A percentile compares a stretch with the other conserved stretches of the same genome.
Conservation (phyloP, 2,797 vertebrate species). For the Tamandua tetradactyla region DNA sequence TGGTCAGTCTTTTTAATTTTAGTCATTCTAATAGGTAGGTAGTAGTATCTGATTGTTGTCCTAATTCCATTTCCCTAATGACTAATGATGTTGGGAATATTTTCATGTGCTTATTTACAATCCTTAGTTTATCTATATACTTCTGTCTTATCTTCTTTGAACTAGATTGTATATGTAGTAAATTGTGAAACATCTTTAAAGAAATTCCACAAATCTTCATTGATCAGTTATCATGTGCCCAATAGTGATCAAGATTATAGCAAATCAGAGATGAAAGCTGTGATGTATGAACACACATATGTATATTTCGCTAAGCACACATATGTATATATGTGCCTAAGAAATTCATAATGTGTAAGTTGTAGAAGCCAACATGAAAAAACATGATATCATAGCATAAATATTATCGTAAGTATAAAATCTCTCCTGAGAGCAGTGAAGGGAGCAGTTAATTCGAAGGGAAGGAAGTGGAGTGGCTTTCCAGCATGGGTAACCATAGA, state of each 20-base stretch:
- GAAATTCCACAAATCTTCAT: neutral
- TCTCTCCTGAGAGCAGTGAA: neutral
- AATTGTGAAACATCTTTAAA: conserved; percentile 7
- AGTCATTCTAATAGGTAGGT: no score
- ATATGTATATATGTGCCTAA: neutral
- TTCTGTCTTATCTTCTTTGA: no score
- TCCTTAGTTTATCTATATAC: no score
- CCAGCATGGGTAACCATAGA: neutral
- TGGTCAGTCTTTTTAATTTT: no score
- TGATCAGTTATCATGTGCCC: neutral
- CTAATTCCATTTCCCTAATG: no score
- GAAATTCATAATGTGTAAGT: neutral
- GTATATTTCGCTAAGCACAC: neutral
- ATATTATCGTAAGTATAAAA: neutral
- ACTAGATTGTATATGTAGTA: no score
- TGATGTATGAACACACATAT: neutral
- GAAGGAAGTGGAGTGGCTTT: neutral
- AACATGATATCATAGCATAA: neutral
- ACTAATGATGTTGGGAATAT: no score
- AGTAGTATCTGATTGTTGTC: no score
- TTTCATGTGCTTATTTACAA: no score
- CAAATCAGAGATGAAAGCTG: neutral
- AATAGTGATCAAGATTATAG: neutral
- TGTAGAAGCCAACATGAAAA: neutral
- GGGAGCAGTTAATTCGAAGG: neutral